Conservation (phyloP, 2,888 invertebrate species). For the Antheraea yamamai region DNA sequence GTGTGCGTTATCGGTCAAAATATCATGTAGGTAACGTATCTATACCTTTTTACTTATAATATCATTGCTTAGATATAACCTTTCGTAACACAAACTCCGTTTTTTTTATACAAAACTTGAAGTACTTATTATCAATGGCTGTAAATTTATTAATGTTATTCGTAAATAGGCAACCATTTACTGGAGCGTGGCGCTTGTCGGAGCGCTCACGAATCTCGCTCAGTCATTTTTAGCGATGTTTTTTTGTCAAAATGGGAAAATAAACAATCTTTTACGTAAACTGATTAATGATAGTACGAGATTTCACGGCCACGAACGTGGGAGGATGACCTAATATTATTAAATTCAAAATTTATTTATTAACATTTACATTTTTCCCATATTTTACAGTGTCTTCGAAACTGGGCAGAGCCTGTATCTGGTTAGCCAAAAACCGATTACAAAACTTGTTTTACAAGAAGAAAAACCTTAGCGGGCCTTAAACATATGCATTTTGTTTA, state of each 20-base stretch:
- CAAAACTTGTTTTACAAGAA: too few relatives aligned
- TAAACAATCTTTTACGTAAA: background rate
- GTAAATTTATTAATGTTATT: constrained; percentile 31
- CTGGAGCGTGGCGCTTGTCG: constrained; percentile 14
- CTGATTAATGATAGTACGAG: background rate
- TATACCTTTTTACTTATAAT: too few relatives aligned
- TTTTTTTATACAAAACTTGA: background rate
- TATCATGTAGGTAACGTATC: too few relatives aligned
- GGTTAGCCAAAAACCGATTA: too few relatives aligned
- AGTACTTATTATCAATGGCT: constrained; percentile 28
- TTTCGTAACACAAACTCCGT: background rate
- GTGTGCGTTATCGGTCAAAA: too few relatives aligned
- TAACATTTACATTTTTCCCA: too few relatives aligned
- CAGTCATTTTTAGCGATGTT: background rate
- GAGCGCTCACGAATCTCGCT: background rate
- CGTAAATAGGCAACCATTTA: constrained; percentile 19
- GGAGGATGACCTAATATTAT: background rate
- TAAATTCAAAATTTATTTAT: background rate
- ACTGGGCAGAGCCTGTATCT: too few relatives aligned
- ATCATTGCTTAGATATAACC: too few relatives aligned
- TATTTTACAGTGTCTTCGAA: too few relatives aligned
- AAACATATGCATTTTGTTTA: too few relatives aligned
- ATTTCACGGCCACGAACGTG: background rate
- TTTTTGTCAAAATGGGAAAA: constrained; percentile 1
- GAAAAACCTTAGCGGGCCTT: too few relatives aligned